phyloP scores from a whole-genome alignment of 2,113 vertebrate genomes.

The Ascaphus truei region DNA sequence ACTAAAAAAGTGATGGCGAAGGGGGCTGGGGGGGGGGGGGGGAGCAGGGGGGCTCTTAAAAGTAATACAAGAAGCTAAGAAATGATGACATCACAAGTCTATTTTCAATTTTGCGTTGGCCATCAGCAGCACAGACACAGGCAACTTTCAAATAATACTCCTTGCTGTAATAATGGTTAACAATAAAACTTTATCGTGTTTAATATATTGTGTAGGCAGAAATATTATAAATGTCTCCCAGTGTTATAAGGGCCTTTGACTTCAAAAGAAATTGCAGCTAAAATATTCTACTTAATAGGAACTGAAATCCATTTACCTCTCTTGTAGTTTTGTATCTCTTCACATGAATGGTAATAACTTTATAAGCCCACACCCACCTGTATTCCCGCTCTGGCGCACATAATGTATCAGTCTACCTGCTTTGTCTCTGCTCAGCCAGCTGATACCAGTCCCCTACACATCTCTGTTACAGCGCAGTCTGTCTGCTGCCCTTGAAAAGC shows the following conservation, averaged over 20 bases:
- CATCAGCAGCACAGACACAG: slow-evolving; percentile 14
- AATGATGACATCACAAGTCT: background rate
- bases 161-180: background rate
- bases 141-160: slow-evolving; percentile 18
- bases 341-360: slow-evolving; percentile 11
- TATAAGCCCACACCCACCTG: background rate
- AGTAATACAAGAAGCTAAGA: too few species aligned
- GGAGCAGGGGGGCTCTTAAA: too few species aligned
- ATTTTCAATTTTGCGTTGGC: slow-evolving; percentile 1
- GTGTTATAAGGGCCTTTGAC: slow-evolving; percentile 18
- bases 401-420: slow-evolving; percentile 12
- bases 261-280: slow-evolving; percentile 12
- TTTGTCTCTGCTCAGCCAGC: slow-evolving; percentile 1
- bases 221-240: slow-evolving; percentile 18
- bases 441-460: slow-evolving; percentile 14
- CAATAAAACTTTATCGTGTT: slow-evolving; percentile 16
- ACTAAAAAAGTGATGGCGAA: too few species aligned
- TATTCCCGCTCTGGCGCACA: slow-evolving; percentile 1
- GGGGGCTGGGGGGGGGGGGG: too few species aligned
- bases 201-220: slow-evolving; percentile 19
- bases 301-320: slow-evolving; percentile 6
- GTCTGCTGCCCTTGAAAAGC: slow-evolving; percentile 14
- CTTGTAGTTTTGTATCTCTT: background rate
- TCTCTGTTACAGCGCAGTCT: background rate
- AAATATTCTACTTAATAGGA: background rate